Percentiles rank a stretch among this genome's conserved stretches.
Conservation (phyloP, 2,797 vertebrate species). For the Pitangus sulphuratus region DNA sequence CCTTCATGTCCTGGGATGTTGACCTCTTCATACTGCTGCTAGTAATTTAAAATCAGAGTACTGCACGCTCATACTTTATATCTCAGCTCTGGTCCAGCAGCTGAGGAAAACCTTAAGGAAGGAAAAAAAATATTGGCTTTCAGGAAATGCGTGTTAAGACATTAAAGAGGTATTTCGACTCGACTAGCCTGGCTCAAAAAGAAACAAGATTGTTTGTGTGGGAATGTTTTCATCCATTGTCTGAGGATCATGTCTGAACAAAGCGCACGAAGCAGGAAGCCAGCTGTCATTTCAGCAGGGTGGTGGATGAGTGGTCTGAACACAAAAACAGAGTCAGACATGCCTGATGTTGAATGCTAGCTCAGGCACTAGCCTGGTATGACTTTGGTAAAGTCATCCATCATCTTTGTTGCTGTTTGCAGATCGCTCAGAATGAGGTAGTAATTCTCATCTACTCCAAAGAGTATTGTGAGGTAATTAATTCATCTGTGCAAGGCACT, state of each 20-base stretch:
- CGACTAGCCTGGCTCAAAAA: background rate
- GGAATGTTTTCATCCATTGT: constrained; percentile 37
- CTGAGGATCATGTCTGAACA: constrained; percentile 60
- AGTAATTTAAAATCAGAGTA: background rate
- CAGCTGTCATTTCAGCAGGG: constrained; percentile 37
- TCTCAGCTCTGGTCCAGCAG: constrained; percentile 56
- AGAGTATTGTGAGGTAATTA: constrained; percentile 53
- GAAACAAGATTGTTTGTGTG: background rate
- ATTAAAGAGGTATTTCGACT: constrained; percentile 63
- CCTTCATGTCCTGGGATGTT: background rate
- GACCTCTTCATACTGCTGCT: background rate
- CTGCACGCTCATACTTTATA: background rate
- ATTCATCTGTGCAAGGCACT: constrained; percentile 56
- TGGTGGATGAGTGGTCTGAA: constrained; percentile 26
- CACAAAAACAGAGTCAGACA: constrained; percentile 41
- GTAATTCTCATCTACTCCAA: constrained; percentile 33
- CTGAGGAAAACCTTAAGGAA: constrained; percentile 64
- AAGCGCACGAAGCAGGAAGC: background rate
- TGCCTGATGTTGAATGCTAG: constrained; percentile 2
- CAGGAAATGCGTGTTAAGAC: constrained; percentile 51
- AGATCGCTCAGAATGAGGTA: constrained; percentile 4
- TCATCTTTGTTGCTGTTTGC: constrained; percentile 39
- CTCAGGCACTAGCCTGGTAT: constrained; percentile 17
- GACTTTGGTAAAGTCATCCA: constrained; percentile 26
- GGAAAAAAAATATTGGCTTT: constrained; percentile 61